These are phyloP conservation scores for Lycocorax pyrrhopterus DNA, from an alignment of 2,113 vertebrate species.

Conservation along the genomic window DNA sequence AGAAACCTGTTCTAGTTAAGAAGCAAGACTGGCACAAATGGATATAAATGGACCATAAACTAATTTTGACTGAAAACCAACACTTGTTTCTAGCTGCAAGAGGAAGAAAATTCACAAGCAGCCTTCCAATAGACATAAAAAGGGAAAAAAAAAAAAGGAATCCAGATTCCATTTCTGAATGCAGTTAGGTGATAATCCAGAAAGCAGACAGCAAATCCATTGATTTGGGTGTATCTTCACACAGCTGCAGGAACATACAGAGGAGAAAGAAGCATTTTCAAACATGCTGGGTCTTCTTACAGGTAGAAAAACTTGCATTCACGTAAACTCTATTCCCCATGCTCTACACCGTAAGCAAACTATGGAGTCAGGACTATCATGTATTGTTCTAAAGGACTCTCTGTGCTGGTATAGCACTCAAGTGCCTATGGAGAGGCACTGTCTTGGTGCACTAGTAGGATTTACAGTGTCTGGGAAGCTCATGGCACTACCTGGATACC, in stretches of 20 bases:
- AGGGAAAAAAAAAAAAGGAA: fast-evolving
- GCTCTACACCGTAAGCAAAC: not conserved
- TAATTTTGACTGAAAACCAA: not conserved
- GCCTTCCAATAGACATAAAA: not conserved
- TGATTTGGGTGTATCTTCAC: not conserved
- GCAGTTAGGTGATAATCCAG: not conserved
- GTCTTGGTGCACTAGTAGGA: not conserved
- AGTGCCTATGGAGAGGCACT: not conserved
- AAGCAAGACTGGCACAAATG: not conserved
- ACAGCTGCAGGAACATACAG: not conserved
- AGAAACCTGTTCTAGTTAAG: not conserved
- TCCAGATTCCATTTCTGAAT: not conserved
- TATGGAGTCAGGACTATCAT: fast-evolving
- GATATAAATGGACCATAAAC: not conserved
- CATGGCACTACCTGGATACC: not conserved
- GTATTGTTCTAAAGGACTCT: not conserved
- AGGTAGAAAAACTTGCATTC: not conserved
- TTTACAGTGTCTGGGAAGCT: not conserved
- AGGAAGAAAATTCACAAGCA: not conserved
- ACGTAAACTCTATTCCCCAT: not conserved
- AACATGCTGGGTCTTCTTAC: not conserved
- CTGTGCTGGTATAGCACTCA: not conserved
- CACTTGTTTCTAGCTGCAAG: not conserved
- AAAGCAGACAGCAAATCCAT: not conserved
- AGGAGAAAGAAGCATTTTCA: not conserved